Conservation (phyloP, 2,888 invertebrate genomes). For the Oligia strigilis region DNA sequence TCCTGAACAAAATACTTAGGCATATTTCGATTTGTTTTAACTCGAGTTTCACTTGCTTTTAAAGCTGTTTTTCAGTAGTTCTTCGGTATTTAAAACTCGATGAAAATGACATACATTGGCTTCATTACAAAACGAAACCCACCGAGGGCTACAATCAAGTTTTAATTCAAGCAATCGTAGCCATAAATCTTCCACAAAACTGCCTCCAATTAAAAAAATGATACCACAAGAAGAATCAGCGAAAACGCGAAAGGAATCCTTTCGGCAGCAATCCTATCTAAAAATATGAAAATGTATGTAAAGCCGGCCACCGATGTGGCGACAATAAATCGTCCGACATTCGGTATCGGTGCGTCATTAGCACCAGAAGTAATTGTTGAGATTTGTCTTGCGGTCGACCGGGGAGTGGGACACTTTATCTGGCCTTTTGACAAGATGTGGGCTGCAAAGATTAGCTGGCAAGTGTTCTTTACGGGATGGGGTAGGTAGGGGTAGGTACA, state of each 20-base stretch:
- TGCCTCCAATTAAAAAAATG: constrained; percentile 52
- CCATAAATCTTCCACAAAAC: constrained; percentile 52
- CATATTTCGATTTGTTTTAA: neutral
- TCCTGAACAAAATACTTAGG: neutral
- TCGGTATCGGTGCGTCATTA: constrained; percentile 86
- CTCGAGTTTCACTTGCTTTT: neutral
- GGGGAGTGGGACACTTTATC: constrained; percentile 80
- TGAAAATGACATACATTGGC: neutral
- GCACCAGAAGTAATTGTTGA: constrained; percentile 85
- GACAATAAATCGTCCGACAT: constrained; percentile 85
- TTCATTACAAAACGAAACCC: neutral
- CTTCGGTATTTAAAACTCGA: neutral
- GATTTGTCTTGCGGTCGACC: constrained; percentile 81
- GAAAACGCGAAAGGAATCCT: constrained; percentile 73
- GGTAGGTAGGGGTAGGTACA: neutral
- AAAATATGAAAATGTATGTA: constrained; percentile 88
- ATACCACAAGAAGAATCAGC: constrained; percentile 60
- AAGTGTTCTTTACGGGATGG: constrained; percentile 39
- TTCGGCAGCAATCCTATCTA: constrained; percentile 74
- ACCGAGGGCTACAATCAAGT: neutral
- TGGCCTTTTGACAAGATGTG: constrained; percentile 78
- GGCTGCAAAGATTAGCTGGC: constrained; percentile 69
- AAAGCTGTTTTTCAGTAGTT: neutral
- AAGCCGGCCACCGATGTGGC: constrained; percentile 82
- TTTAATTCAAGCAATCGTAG: neutral